Evolutionary conservation across 2,113 vertebrate genomes (phyloP).

Genomic region (Toxotes chatareus): DNA sequence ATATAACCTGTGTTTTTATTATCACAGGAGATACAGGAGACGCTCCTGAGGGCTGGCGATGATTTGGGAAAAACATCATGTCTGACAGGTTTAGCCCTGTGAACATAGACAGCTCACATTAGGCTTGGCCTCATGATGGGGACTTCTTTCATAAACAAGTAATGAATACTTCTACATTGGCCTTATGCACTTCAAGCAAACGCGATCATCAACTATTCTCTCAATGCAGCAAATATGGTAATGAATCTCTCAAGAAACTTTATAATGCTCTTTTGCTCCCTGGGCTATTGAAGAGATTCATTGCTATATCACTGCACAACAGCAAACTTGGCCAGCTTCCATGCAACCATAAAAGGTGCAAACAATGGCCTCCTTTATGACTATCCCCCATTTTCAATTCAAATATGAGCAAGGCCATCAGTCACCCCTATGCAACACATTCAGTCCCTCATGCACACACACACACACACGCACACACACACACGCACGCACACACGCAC

Average conservation of each 20-base stretch:
- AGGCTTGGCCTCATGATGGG: constrained; percentile 31
- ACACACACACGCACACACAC: constrained; percentile 1
- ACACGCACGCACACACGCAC: not conserved
- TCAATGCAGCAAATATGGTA: constrained; percentile 66
- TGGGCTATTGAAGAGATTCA: constrained; percentile 61
- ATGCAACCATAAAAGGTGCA: constrained; percentile 50
- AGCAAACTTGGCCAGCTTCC: constrained; percentile 56
- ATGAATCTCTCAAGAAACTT: constrained; percentile 63
- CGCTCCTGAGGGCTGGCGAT: constrained; percentile 36
- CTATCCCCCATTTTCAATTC: constrained; percentile 42
- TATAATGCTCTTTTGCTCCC: constrained; percentile 55
- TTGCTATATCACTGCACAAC: constrained; percentile 50
- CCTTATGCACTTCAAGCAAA: constrained; percentile 60
- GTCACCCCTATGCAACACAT: constrained; percentile 4
- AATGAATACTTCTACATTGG: constrained; percentile 65
- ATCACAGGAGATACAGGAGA: constrained; percentile 52
- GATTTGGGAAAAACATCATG: constrained; percentile 54
- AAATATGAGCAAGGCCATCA: constrained; percentile 30
- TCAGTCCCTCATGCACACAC: not conserved
- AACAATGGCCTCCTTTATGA: constrained; percentile 53
- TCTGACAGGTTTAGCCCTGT: constrained; percentile 64
- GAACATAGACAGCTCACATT: constrained; percentile 48
- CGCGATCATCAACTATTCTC: constrained; percentile 60
- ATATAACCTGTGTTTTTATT: constrained; percentile 71
- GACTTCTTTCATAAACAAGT: constrained; percentile 54